These are phyloP conservation scores for Perognathus longimembris DNA, from an alignment of 2,113 vertebrate genomes.

Conservation along the genomic window DNA sequence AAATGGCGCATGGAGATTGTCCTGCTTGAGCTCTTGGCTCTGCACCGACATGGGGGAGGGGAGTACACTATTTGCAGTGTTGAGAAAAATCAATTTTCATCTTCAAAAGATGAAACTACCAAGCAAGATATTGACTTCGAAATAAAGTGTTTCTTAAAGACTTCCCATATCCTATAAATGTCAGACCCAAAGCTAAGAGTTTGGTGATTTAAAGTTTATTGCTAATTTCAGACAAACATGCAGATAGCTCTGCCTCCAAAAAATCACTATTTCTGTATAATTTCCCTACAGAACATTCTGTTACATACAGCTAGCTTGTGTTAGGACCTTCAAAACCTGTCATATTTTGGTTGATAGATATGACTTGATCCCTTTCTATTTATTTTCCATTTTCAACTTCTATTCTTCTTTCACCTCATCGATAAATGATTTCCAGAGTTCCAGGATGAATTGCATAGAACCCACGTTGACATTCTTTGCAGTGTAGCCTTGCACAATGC, in stretches of 20 bases:
- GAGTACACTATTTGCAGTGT: constrained; percentile 54
- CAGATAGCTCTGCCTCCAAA: constrained; percentile 26
- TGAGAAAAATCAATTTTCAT: constrained; percentile 83
- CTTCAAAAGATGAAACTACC: constrained; percentile 80
- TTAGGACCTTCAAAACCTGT: not conserved
- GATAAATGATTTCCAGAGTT: constrained; percentile 50
- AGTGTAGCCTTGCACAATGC: not conserved
- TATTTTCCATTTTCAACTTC: constrained; percentile 50
- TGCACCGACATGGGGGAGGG: not conserved
- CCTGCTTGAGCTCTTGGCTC: not conserved
- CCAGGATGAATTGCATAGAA: not conserved
- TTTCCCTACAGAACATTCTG: constrained; percentile 37
- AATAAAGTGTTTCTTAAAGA: constrained; percentile 82
- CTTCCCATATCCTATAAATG: constrained; percentile 80
- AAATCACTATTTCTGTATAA: constrained; percentile 1
- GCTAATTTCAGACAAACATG: constrained; percentile 75
- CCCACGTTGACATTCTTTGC: not conserved
- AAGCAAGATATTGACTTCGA: constrained; percentile 81
- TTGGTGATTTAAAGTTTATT: constrained; percentile 78
- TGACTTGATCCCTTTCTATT: constrained; percentile 4
- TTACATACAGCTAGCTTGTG: not conserved
- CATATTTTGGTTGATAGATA: constrained; percentile 5
- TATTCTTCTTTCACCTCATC: constrained; percentile 1
- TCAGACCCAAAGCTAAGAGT: constrained; percentile 70
- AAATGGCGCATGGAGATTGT: rapidly evolving